Evolutionary conservation across 1,140 invertebrate species (phyloP).

Genomic region (Drosophila sturtevanti): DNA sequence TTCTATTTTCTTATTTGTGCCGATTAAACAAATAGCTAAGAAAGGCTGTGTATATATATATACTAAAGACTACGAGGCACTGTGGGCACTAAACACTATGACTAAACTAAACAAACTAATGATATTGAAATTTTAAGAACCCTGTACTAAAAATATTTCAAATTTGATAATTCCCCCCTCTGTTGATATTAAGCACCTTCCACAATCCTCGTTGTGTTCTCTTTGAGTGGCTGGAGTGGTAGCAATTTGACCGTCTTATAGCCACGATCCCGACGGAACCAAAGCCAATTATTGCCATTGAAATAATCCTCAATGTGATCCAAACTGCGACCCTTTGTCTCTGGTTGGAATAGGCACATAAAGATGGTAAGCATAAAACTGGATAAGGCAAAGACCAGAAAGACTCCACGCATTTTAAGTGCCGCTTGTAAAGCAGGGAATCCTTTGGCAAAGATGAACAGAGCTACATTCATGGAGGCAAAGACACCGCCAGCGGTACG

Average conservation of each 20-base stretch:
- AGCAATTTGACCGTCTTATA: slow-evolving; percentile 65
- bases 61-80: slow-evolving; percentile 44
- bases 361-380: slow-evolving; percentile 87
- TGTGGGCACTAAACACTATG: slow-evolving; percentile 45
- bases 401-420: slow-evolving; percentile 86
- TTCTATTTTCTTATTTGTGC: slow-evolving; percentile 12
- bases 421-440: slow-evolving; percentile 86
- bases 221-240: slow-evolving; percentile 41
- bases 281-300: slow-evolving; percentile 86
- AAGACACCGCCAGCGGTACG: slow-evolving; percentile 88
- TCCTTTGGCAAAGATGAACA: slow-evolving; percentile 89
- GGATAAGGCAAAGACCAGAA: slow-evolving; percentile 87
- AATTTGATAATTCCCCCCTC: neutral
- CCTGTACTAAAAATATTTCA: slow-evolving; percentile 33
- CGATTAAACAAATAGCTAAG: slow-evolving; percentile 22
- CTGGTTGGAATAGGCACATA: slow-evolving; percentile 89
- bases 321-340: slow-evolving; percentile 91
- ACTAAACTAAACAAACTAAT: neutral
- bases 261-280: slow-evolving; percentile 83
- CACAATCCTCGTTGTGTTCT: slow-evolving; percentile 1
- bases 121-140: slow-evolving; percentile 45
- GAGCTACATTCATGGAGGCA: slow-evolving; percentile 86
- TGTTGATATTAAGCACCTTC: slow-evolving; percentile 6
- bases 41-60: slow-evolving; percentile 8
- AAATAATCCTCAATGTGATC: slow-evolving; percentile 92